Evolutionary conservation across 2,797 vertebrate genomes (phyloP).

Genomic region (Sparidentex hasta): DNA sequence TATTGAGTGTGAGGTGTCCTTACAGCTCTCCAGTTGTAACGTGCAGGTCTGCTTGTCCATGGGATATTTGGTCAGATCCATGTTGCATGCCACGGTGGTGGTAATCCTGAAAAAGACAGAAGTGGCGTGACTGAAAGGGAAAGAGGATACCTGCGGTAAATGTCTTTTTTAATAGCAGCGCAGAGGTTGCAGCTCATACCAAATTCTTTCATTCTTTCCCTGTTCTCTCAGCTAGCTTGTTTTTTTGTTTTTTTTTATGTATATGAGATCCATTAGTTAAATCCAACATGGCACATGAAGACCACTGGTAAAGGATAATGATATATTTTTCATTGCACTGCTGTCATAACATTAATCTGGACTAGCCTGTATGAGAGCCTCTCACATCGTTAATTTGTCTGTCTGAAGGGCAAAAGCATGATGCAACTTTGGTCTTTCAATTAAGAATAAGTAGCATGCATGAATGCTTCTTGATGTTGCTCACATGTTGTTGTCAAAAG

Average conservation of each 20-base stretch:
- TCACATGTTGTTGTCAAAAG: neutral
- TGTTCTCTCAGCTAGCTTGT: neutral
- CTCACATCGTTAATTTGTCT: neutral
- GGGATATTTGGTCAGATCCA: conserved; percentile 95
- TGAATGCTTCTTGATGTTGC: neutral
- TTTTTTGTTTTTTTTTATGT: neutral
- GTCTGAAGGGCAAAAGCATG: neutral
- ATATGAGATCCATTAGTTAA: neutral
- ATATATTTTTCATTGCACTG: neutral
- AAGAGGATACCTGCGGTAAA: neutral
- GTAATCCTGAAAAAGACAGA: conserved; percentile 86
- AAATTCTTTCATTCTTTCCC: neutral
- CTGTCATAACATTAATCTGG: conserved; percentile 5
- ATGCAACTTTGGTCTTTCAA: neutral
- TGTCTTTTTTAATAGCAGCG: neutral
- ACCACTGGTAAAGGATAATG: neutral
- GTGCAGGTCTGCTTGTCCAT: conserved; percentile 96
- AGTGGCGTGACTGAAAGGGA: neutral
- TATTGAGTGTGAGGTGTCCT: conserved; percentile 65
- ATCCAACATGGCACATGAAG: neutral
- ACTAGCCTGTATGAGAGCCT: neutral
- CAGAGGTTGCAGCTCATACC: neutral
- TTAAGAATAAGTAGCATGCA: neutral
- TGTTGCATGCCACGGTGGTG: conserved; percentile 93
- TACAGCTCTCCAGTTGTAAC: conserved; percentile 95